A percentile compares a stretch with the other conserved stretches of the same genome.
Conservation (phyloP, 2,888 invertebrate genomes). For the Monochamus alternatus region DNA sequence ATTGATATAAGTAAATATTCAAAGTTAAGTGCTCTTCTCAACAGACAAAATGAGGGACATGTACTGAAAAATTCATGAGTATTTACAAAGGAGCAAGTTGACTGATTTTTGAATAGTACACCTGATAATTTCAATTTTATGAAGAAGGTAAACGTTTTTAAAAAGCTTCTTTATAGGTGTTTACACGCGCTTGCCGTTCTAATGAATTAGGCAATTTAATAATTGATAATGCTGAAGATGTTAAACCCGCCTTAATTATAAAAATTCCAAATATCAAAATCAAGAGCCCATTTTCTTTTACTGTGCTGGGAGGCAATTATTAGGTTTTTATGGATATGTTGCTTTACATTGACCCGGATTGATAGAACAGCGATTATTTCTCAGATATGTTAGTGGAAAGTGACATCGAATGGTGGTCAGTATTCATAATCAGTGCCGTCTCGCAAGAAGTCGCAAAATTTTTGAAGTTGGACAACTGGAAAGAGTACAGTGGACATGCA, state of each 20-base stretch:
- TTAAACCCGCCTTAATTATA: neutral
- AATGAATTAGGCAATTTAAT: neutral
- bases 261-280: neutral
- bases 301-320: slow-evolving; percentile 40
- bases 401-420: slow-evolving; percentile 48
- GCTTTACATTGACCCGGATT: slow-evolving; percentile 35
- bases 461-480: slow-evolving; percentile 93
- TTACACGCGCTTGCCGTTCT: neutral
- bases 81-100: no score
- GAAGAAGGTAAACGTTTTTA: no score
- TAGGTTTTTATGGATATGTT: slow-evolving; percentile 31
- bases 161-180: neutral
- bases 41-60: no score
- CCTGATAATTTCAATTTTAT: no score
- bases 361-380: slow-evolving; percentile 29
- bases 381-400: slow-evolving; percentile 37
- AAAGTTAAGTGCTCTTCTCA: no score
- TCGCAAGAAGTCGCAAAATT: slow-evolving; percentile 81
- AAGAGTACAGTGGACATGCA: slow-evolving; percentile 53
- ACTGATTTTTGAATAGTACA: no score
- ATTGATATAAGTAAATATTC: no score
- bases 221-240: neutral
- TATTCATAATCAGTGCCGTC: slow-evolving; percentile 47
- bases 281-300: slow-evolving; percentile 2
- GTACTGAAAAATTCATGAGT: no score